Evolutionary conservation across 2,113 vertebrate genomes (phyloP).

Genomic region (Terrapene triunguis): DNA sequence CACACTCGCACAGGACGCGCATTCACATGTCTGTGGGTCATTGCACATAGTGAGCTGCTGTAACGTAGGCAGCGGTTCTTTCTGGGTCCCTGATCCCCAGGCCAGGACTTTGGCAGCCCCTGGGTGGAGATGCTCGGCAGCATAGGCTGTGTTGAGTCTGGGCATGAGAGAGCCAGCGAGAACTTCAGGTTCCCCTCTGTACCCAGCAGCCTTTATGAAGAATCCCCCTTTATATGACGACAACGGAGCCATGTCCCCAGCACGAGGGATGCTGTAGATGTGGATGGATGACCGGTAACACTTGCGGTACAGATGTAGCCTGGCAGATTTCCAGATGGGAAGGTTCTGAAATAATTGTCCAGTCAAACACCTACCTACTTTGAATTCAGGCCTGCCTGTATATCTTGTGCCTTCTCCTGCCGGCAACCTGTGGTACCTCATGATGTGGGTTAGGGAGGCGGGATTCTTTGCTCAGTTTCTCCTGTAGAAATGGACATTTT

Average conservation of each 20-base stretch:
- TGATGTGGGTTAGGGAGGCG: neutral
- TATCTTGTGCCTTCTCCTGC: neutral
- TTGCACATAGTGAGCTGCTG: neutral
- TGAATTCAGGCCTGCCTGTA: neutral
- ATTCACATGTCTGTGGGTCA: neutral
- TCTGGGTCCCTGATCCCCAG: neutral
- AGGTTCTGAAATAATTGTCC: neutral
- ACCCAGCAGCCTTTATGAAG: neutral
- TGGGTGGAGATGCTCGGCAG: neutral
- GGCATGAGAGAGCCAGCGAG: neutral
- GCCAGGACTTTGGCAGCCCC: rapidly evolving
- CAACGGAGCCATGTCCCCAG: neutral
- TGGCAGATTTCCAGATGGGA: rapidly evolving
- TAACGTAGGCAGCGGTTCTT: neutral
- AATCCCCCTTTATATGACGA: neutral
- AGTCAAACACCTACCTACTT: neutral
- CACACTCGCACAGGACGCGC: neutral
- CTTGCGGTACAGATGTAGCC: rapidly evolving
- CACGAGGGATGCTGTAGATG: neutral
- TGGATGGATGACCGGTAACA: rapidly evolving
- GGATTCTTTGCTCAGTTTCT: conserved; percentile 3
- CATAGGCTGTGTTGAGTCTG: neutral
- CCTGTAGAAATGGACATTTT: neutral
- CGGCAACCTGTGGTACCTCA: neutral
- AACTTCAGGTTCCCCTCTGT: neutral